Base-by-base conservation (phyloP, 2,113 vertebrate species). In the Eclectus roratus region DNA sequence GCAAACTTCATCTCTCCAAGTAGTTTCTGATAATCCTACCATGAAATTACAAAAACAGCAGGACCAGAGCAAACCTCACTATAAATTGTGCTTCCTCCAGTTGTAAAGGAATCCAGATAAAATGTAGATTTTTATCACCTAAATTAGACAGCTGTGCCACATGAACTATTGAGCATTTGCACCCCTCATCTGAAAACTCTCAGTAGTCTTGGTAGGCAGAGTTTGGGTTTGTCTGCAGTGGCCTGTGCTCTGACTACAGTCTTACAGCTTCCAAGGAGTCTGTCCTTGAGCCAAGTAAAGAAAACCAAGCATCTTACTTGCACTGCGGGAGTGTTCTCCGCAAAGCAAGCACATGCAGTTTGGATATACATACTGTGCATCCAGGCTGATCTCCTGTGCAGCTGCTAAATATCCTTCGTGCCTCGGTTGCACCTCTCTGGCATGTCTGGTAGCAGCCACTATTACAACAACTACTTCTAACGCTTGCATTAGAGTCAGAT, bases 21-120 rank as follows among this genome's bases (percentile, higher is more conserved):
- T 72, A 64, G 47, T 60, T 87, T 20, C 96, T 89, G 86, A 72
- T 93, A 95, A 94, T 87, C 86, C 80, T 95, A 93, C 94, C 91
- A 84, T 81, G 86, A 95, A 96, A 96, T 95, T 89, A 91, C 86
- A 91, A 86, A 95, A 92, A 1, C 83, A 94, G 91, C 17, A 0
- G 88, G 85, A 92, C 72, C 88, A 96, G 71, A 79, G 86, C 69
- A 84, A 91, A 64, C 83, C 55, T 93, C 35, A 9, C 69, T 84
- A 8, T 35, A 78, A 88, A 79, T 19, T 79, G 64, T 77, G 1
- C 50, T 86, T 46, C 72, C 60, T 86, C 55, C 44, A 8, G 29
- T 85, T 71, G 83, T 52, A 89, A 84, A 76, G 86, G 44, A 47
- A 84, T 72, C 43, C 65, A 81, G 94, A 91, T 84, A 89, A 94